A percentile compares a stretch with the other conserved stretches of the same genome.
phyloP scores from a whole-genome alignment of 2,888 invertebrate species.

The Podabrus alpinus region DNA sequence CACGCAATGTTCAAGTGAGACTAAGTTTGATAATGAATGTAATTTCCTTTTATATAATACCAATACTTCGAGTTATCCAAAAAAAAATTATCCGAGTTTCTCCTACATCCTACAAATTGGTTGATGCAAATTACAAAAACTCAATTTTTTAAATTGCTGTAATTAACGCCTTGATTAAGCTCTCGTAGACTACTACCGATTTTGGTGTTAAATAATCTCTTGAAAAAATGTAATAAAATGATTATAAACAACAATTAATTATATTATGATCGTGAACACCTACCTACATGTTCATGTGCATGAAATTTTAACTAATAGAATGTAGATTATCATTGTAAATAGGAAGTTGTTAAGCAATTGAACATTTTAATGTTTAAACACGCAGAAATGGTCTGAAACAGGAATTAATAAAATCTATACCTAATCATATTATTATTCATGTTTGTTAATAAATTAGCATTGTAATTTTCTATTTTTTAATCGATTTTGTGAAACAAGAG shows the following conservation, averaged over 20 bases:
- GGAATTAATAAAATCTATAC: not conserved
- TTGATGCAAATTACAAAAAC: not conserved
- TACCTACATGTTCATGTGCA: conserved; percentile 1
- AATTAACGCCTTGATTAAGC: not conserved
- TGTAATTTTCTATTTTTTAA: not conserved
- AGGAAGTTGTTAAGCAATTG: not conserved
- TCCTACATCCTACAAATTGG: not conserved
- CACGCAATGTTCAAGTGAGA: not conserved
- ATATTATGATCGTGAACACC: not conserved
- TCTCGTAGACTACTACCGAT: not conserved
- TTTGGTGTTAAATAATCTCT: not conserved
- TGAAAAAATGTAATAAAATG: not conserved
- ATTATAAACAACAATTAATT: not conserved
- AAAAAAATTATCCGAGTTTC: not conserved
- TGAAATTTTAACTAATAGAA: not conserved
- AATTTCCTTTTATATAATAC: not conserved
- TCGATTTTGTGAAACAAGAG: not conserved
- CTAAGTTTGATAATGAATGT: not conserved
- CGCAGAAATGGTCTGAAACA: not conserved
- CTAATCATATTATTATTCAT: not conserved
- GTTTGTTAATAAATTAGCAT: not conserved
- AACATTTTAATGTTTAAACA: not conserved
- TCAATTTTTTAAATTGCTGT: not conserved
- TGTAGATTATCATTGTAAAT: not conserved
- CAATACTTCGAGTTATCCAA: not conserved